Evolutionary conservation across 2,797 vertebrate genomes (phyloP).

Genomic region (Pygocentrus nattereri): DNA sequence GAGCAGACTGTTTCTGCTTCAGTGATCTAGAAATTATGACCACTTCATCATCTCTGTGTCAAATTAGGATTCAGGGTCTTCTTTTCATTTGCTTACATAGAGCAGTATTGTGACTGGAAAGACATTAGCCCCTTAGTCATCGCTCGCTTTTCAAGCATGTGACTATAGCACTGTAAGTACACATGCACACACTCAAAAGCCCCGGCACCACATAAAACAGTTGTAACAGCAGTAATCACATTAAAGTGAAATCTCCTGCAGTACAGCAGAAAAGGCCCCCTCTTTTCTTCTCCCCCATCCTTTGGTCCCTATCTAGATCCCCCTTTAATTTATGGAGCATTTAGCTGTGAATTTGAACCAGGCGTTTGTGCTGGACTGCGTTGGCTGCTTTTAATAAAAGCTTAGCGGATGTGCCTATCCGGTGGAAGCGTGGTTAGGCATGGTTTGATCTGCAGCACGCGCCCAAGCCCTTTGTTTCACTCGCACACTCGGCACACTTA

Average conservation of each 20-base stretch:
- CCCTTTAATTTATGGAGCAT: constrained; percentile 78
- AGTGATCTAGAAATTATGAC: background rate
- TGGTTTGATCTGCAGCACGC: constrained; percentile 68
- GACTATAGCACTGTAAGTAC: constrained; percentile 21
- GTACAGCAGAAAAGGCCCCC: constrained; percentile 63
- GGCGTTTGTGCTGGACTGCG: constrained; percentile 64
- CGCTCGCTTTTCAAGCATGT: background rate
- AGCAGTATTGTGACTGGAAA: background rate
- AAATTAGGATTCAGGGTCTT: background rate
- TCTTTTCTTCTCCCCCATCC: constrained; percentile 53
- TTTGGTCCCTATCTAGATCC: constrained; percentile 76
- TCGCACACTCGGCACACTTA: constrained; percentile 71
- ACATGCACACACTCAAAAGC: constrained; percentile 58
- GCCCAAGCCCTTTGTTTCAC: constrained; percentile 67
- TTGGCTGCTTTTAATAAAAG: constrained; percentile 77
- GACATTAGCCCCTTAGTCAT: background rate
- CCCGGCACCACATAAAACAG: constrained; percentile 74
- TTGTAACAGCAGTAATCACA: constrained; percentile 77
- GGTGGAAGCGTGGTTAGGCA: constrained; percentile 61
- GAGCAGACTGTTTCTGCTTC: no score
- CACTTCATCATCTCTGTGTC: background rate
- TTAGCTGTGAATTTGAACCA: constrained; percentile 78
- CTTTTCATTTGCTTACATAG: background rate
- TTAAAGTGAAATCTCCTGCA: constrained; percentile 71
- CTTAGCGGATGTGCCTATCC: constrained; percentile 69